Evolutionary conservation across 2,797 vertebrate species (phyloP).

Genomic region (Rhabdomys pumilio): DNA sequence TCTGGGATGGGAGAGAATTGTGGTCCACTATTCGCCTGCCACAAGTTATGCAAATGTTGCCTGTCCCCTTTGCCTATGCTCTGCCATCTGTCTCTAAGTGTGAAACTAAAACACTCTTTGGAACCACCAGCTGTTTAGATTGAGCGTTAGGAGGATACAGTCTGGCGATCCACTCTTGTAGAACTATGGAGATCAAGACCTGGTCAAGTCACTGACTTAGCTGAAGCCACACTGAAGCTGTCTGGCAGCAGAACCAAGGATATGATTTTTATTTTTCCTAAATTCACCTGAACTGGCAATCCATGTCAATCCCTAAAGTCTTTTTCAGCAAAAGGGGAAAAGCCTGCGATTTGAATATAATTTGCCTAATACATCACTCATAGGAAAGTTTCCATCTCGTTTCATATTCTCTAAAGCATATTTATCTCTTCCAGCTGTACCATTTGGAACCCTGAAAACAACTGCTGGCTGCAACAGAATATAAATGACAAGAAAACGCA

Average conservation of each 20-base stretch:
- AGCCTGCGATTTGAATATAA: slow-evolving; percentile 80
- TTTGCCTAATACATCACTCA: slow-evolving; percentile 75
- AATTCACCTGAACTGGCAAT: neutral
- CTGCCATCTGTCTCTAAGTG: neutral
- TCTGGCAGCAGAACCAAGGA: neutral
- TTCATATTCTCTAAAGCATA: slow-evolving; percentile 75
- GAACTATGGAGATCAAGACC: neutral
- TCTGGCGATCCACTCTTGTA: neutral
- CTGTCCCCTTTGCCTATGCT: neutral
- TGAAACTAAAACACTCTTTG: neutral
- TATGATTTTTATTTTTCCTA: neutral
- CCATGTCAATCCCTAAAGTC: neutral
- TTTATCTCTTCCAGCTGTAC: slow-evolving; percentile 76
- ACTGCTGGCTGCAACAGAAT: slow-evolving; percentile 61
- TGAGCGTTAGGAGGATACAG: neutral
- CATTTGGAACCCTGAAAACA: slow-evolving; percentile 80
- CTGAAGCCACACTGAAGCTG: neutral
- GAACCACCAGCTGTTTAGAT: slow-evolving; percentile 12
- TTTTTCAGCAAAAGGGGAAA: slow-evolving; percentile 68
- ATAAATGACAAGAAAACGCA: slow-evolving; percentile 77
- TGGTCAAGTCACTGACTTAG: neutral
- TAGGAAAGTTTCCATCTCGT: slow-evolving; percentile 72
- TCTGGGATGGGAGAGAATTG: neutral
- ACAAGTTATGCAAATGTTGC: neutral
- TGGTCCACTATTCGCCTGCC: neutral